Evolutionary conservation across 1,140 invertebrate species (phyloP).

Genomic region (Lutraria rhynchaena): DNA sequence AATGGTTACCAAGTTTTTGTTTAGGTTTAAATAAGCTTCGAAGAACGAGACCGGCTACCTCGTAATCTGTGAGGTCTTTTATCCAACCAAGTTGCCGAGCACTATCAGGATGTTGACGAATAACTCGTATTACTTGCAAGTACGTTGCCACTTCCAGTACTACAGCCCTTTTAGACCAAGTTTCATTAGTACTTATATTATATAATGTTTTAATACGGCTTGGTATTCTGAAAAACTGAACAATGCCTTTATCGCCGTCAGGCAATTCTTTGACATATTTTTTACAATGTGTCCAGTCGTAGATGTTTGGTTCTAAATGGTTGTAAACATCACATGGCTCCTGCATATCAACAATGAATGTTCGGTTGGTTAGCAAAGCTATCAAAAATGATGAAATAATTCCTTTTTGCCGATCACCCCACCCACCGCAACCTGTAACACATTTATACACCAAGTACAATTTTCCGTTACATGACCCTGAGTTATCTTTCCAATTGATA

Average conservation of each 20-base stretch:
- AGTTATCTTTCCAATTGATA: too few relatives aligned
- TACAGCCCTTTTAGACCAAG: neutral
- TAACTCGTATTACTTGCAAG: neutral
- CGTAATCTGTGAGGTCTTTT: neutral
- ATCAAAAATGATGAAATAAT: neutral
- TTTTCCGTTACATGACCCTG: too few relatives aligned
- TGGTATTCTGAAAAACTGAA: neutral
- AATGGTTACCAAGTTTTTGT: neutral
- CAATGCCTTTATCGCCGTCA: neutral
- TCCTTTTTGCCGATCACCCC: conserved; percentile 4
- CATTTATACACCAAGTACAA: too few relatives aligned
- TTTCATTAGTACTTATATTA: neutral
- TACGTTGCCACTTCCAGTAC: neutral
- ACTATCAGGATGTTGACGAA: neutral
- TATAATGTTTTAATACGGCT: neutral
- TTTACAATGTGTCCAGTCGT: neutral
- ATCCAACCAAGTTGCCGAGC: neutral
- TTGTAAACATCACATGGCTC: neutral
- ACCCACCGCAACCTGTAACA: neutral
- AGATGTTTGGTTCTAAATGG: neutral
- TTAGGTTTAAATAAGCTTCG: neutral
- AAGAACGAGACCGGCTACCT: neutral
- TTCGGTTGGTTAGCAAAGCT: neutral
- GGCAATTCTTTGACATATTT: neutral
- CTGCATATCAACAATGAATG: neutral